These are phyloP conservation scores for Yponomeuta cagnagella DNA, from an alignment of 2,888 invertebrate genomes.

Conservation along the genomic window DNA sequence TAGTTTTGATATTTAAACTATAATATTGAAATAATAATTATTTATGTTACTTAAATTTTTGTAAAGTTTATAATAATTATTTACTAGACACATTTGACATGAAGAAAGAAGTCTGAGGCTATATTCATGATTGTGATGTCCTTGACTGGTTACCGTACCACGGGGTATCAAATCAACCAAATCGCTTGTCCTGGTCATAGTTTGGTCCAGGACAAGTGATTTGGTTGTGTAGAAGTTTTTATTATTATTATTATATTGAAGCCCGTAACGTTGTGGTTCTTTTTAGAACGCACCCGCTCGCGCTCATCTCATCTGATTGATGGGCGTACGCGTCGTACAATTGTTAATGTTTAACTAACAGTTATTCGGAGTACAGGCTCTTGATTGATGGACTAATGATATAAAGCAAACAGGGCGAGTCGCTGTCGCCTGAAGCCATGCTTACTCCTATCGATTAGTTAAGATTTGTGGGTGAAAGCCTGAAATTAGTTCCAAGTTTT, in stretches of 20 bases:
- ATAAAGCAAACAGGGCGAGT: slow-evolving; percentile 58
- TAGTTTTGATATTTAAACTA: too few species aligned
- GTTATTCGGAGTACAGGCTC: slow-evolving; percentile 66
- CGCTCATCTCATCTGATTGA: slow-evolving; percentile 53
- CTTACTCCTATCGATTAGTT: slow-evolving; percentile 12
- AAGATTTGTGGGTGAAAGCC: slow-evolving; percentile 16
- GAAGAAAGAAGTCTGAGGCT: too few species aligned
- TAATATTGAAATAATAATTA: too few species aligned
- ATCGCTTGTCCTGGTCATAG: too few species aligned
- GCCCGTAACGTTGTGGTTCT: background rate
- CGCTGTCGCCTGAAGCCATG: slow-evolving; percentile 6
- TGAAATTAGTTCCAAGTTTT: slow-evolving; percentile 11
- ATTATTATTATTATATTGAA: background rate
- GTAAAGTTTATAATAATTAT: too few species aligned
- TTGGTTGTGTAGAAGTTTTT: too few species aligned
- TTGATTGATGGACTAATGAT: slow-evolving; percentile 75
- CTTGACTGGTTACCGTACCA: too few species aligned
- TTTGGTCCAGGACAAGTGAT: too few species aligned
- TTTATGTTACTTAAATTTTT: too few species aligned
- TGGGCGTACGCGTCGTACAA: slow-evolving; percentile 50
- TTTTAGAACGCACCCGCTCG: slow-evolving; percentile 17
- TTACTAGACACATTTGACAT: background rate
- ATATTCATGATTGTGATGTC: too few species aligned
- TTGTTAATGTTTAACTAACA: slow-evolving; percentile 72
- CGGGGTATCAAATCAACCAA: too few species aligned